Percentiles rank a stretch among this genome's conserved stretches.
phyloP scores from a whole-genome alignment of 2,888 invertebrate genomes.

The Perizoma affinitatum region DNA sequence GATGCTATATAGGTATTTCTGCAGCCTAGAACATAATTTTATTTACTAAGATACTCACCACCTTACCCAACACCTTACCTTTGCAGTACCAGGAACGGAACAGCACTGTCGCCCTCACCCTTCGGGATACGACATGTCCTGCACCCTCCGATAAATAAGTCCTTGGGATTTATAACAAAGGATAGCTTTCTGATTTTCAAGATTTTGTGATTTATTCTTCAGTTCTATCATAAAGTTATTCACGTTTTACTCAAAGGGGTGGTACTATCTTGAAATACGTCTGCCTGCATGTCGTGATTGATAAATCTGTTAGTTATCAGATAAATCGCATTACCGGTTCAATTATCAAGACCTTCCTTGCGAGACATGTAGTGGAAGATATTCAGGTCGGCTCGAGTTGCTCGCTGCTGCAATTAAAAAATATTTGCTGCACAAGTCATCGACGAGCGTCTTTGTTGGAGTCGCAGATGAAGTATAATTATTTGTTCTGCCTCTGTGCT shows the following conservation, averaged over 20 bases:
- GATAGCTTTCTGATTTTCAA: conserved; percentile 16
- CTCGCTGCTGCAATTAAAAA: conserved; percentile 57
- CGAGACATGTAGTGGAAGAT: conserved; percentile 44
- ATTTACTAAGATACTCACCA: too few relatives aligned
- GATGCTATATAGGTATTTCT: too few relatives aligned
- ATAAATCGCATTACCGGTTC: conserved; percentile 49
- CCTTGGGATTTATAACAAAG: conserved; percentile 34
- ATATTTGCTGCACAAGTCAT: conserved; percentile 49
- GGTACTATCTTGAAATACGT: conserved; percentile 27
- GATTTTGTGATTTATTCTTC: conserved; percentile 23
- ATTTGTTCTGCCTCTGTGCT: background rate
- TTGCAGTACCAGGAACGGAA: conserved; percentile 63
- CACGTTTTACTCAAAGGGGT: conserved; percentile 31
- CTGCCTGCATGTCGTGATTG: conserved; percentile 24
- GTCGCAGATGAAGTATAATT: conserved; percentile 6
- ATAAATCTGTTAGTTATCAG: conserved; percentile 41
- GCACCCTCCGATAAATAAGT: conserved; percentile 51
- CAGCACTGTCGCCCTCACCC: conserved; percentile 67
- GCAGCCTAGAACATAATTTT: too few relatives aligned
- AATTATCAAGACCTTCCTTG: conserved; percentile 48
- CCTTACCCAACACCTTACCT: conserved; percentile 40
- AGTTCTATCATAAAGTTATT: conserved; percentile 27
- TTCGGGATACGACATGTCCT: conserved; percentile 35
- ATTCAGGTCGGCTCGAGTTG: conserved; percentile 55
- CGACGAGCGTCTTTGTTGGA: conserved; percentile 36